These are phyloP conservation scores for Himalopsyche anomala DNA, from an alignment of 2,888 invertebrate species.

Conservation along the genomic window DNA sequence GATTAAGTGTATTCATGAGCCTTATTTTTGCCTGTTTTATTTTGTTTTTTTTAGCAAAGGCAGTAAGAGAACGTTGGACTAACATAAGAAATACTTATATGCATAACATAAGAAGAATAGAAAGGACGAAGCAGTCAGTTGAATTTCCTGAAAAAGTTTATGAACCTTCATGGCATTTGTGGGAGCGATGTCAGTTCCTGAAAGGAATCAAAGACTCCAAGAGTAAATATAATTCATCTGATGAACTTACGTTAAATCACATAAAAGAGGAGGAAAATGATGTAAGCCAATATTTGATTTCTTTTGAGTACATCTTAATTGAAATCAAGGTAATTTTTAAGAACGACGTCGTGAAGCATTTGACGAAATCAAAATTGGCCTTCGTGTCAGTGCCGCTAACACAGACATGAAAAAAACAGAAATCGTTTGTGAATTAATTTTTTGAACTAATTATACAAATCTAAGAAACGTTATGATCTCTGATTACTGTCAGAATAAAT, in stretches of 20 bases:
- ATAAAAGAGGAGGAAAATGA: constrained; percentile 56
- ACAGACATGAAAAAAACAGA: too few species aligned
- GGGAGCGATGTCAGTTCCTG: constrained; percentile 60
- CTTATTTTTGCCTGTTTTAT: neutral
- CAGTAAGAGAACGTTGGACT: constrained; percentile 60
- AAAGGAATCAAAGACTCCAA: constrained; percentile 48
- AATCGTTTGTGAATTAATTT: too few species aligned
- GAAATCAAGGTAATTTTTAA: too few species aligned
- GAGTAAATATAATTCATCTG: constrained; percentile 51
- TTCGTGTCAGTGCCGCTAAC: too few species aligned
- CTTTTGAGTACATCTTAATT: neutral
- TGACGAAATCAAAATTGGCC: too few species aligned
- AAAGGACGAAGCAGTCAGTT: constrained; percentile 48
- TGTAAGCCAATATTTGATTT: constrained; percentile 49
- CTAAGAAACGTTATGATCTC: too few species aligned
- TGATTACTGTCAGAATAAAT: too few species aligned
- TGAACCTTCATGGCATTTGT: constrained; percentile 61
- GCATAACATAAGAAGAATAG: constrained; percentile 55
- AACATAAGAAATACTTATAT: constrained; percentile 60
- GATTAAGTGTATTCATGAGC: neutral
- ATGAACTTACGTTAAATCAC: constrained; percentile 43
- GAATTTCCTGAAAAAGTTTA: constrained; percentile 53
- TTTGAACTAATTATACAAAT: too few species aligned
- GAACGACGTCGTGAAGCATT: too few species aligned
- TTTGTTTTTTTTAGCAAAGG: constrained; percentile 51